Conservation (phyloP, 2,113 vertebrate genomes). For the Anthoscopus minutus region DNA sequence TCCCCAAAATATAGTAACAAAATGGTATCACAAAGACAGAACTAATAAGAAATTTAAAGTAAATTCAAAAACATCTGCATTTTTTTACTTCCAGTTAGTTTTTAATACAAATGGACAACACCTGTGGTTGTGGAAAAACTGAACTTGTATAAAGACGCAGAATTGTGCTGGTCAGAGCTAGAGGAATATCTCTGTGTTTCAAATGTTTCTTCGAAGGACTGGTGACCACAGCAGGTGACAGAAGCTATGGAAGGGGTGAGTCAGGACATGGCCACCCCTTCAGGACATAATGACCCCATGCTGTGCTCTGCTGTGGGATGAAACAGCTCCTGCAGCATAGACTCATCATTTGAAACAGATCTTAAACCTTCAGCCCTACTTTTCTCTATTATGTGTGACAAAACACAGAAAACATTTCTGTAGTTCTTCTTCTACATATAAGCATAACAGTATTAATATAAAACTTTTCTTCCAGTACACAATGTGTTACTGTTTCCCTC, state of each 20-base stretch:
- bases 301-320: rapidly evolving
- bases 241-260: neutral
- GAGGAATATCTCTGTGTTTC: neutral
- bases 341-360: neutral
- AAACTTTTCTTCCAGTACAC: neutral
- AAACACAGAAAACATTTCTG: neutral
- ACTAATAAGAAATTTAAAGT: neutral
- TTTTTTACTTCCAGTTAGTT: neutral
- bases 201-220: neutral
- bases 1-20: neutral
- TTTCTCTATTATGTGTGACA: neutral
- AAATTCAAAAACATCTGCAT: neutral
- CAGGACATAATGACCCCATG: neutral
- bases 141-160: neutral
- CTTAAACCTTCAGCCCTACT: neutral
- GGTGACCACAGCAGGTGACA: neutral
- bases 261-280: neutral
- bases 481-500: neutral
- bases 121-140: neutral
- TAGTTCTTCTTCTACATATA: neutral
- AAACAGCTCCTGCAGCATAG: neutral
- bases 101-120: neutral
- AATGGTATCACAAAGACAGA: neutral
- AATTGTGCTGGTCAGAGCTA: neutral
- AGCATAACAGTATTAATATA: neutral